Evolutionary conservation across 2,888 invertebrate species (phyloP).

Genomic region (Acanthococcus lagerstroemiae): DNA sequence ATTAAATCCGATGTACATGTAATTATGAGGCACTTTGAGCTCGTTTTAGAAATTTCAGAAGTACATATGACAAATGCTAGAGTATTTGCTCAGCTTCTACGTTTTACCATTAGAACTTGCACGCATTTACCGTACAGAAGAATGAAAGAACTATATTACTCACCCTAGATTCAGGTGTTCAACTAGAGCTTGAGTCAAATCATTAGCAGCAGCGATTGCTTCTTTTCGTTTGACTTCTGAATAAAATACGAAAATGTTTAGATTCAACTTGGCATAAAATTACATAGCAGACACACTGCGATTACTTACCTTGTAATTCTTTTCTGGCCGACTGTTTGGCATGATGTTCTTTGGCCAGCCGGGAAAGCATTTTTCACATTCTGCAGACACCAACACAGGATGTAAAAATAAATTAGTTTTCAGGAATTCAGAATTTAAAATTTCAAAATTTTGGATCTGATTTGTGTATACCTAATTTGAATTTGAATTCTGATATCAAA

Average conservation of each 20-base stretch:
- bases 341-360: constrained; percentile 80
- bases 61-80: too few species aligned
- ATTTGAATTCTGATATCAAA: background rate
- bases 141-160: constrained; percentile 38
- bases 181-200: constrained; percentile 85
- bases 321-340: constrained; percentile 64
- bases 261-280: constrained; percentile 11
- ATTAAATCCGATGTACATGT: too few species aligned
- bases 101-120: too few species aligned
- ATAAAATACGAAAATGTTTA: constrained; percentile 36
- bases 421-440: too few species aligned
- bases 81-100: too few species aligned
- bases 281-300: background rate
- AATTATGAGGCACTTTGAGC: too few species aligned
- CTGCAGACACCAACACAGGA: too few species aligned
- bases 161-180: constrained; percentile 97
- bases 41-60: too few species aligned
- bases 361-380: constrained; percentile 74
- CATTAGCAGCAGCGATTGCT: constrained; percentile 83
- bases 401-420: too few species aligned
- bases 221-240: constrained; percentile 86
- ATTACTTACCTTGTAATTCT: constrained; percentile 63
- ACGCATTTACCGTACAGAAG: too few species aligned
- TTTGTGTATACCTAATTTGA: background rate
- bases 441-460: too few species aligned